phyloP scores from a whole-genome alignment of 2,888 invertebrate species.

The Sussaba pulchella region DNA sequence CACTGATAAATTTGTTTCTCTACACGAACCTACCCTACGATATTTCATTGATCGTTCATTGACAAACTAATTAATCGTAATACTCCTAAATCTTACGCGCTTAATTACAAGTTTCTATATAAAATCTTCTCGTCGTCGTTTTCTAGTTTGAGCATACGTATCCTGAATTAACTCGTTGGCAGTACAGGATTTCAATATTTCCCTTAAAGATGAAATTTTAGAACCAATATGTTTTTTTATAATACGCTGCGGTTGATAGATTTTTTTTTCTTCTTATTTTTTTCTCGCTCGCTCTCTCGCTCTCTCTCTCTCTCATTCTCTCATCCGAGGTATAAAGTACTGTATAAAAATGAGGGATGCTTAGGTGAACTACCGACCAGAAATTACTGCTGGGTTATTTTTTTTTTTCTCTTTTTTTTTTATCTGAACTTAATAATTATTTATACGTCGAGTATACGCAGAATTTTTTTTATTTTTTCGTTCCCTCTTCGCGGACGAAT shows the following conservation, averaged over 20 bases:
- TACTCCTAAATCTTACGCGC: slow-evolving; percentile 49
- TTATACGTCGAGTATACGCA: slow-evolving; percentile 24
- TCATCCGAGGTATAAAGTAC: slow-evolving; percentile 53
- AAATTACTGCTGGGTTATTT: slow-evolving; percentile 38
- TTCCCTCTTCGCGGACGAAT: slow-evolving; percentile 1
- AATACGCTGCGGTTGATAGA: slow-evolving; percentile 38
- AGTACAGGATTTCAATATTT: slow-evolving; percentile 68
- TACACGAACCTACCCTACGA: slow-evolving; percentile 35
- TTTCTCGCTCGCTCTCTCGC: slow-evolving; percentile 9
- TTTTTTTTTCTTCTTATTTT: background rate
- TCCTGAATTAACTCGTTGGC: slow-evolving; percentile 67
- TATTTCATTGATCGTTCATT: slow-evolving; percentile 53
- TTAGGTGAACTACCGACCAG: slow-evolving; percentile 50
- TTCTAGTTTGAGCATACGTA: slow-evolving; percentile 70
- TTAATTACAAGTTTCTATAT: slow-evolving; percentile 59
- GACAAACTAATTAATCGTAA: slow-evolving; percentile 55
- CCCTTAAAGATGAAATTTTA: slow-evolving; percentile 52
- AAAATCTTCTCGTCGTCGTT: slow-evolving; percentile 58
- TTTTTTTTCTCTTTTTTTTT: background rate
- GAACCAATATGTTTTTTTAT: slow-evolving; percentile 42
- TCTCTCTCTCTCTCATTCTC: slow-evolving; percentile 10
- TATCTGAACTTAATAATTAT: slow-evolving; percentile 69
- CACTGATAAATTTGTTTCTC: slow-evolving; percentile 17
- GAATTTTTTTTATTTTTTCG: slow-evolving; percentile 24
- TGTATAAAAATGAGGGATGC: slow-evolving; percentile 55